Base-by-base conservation (phyloP, 1,140 invertebrate genomes). In the Zaprionus lachaisei region DNA sequence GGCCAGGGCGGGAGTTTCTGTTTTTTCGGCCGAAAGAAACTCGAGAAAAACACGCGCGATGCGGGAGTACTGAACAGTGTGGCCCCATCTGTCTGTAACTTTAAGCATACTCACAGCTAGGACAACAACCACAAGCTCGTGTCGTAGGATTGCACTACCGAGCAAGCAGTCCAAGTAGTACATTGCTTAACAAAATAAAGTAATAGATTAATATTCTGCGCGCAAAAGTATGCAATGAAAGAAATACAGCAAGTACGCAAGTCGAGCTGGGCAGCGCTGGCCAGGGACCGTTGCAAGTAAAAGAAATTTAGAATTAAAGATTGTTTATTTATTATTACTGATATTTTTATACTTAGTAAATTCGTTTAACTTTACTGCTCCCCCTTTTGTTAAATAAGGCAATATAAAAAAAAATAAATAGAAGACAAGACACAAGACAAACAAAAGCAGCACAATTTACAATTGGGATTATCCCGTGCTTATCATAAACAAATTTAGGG, bases 401-500 rank as follows among this genome's bases (percentile, higher is more conserved):
- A 26, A 22, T 7, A 4, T n/a, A 62, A 9, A 28, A 62, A 9
- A 28, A 68, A 41, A 22, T 58, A 51, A 60, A 41, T 51, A 51
- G 37, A 44, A n/a, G n/a, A n/a, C n/a, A n/a, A n/a, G n/a, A 26
- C 17, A n/a, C 15, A 56, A 62, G 17, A 26, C 15, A 65, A 58
- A 26, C 28, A 65, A 57, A 58, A 15, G 41, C 6, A 44, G 15
- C 17, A 7, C 17, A 41, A 63, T 71, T 75, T 75, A 71, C 15
- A 64, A 64, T 64, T 61, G 56, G 62, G 69, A 77, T 77, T 77
- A 77, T 54, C 67, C 20, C 22, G 67, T 7, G 7, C 58, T 26
- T 20, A 58, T 41, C 58, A 58, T 71, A 57, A 75, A 75, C 67
- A 75, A 75, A 49, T 64, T 41, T 58, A 15, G 41, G 55, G 55